These are phyloP conservation scores for Drusus annulatus DNA, from an alignment of 1,140 invertebrate species.

Conservation along the genomic window DNA sequence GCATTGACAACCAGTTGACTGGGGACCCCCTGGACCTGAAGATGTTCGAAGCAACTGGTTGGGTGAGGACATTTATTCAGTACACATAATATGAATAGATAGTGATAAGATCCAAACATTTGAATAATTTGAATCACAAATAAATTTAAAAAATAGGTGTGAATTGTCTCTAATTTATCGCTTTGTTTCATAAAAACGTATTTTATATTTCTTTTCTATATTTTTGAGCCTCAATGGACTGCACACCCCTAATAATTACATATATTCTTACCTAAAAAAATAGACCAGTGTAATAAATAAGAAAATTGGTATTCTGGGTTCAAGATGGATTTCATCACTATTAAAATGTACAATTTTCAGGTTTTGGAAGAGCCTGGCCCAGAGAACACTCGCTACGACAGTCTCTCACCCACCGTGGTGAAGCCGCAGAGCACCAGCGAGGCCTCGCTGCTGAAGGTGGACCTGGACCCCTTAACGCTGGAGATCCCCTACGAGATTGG, in stretches of 20 bases:
- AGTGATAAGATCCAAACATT: no score
- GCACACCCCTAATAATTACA: no score
- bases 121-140: no score
- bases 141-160: no score
- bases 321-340: no score
- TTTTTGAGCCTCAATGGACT: no score
- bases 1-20: conserved; percentile 82
- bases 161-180: no score
- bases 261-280: no score
- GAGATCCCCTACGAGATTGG: conserved; percentile 78
- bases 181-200: no score
- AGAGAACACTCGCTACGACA: conserved; percentile 90
- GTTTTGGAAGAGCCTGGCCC: conserved; percentile 89
- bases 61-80: conserved; percentile 68
- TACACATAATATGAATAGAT: background rate
- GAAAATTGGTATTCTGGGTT: no score
- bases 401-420: conserved; percentile 89
- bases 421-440: conserved; percentile 73
- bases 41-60: conserved; percentile 91
- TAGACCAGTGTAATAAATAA: no score
- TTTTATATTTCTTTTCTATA: no score
- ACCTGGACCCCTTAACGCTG: conserved; percentile 68
- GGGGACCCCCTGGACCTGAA: conserved; percentile 91
- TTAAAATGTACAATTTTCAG: conserved; percentile 58
- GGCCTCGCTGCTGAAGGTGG: conserved; percentile 61